Base-by-base conservation (phyloP, 2,888 invertebrate genomes). In the Synanthedon vespiformis region DNA sequence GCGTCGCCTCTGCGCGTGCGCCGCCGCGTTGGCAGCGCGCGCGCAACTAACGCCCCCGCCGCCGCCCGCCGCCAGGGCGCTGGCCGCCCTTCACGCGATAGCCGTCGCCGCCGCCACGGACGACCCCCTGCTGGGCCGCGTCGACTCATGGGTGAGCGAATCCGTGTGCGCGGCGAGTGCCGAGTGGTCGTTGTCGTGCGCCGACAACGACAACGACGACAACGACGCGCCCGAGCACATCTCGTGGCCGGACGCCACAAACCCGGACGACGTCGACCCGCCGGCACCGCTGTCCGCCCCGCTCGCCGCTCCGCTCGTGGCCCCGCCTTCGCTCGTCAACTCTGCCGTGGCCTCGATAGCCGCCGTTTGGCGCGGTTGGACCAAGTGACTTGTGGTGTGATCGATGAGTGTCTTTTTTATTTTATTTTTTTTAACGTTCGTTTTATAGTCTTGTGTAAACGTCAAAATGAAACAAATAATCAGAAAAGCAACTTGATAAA, bases 321-420 rank as follows among this genome's bases (percentile, higher is more conserved):
- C 59, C 89, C 91, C 79, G 89, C 92, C 59, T 92, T 92, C 94
- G 52, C 88, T 95, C 18, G 91, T 95, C 64, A 92, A 93, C 54
- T 94, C 95, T 64, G 94, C 95, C 27, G 94, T 94, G 52, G 94
- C 94, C 54, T 93, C 94, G 58, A 88, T 96, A 60, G 93, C 92
- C 49, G 95, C 95, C 54, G 89, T 95, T 67, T 94, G 94, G 91
- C 90, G 93, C 61, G 93, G 92, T 8, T 92, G 92, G 89, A 91
- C 91, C 69, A 89, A 90, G 70, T 90, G 85, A 86, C 56, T 14
- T 11, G 40, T 40, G 18, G 2, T 34, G 34, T 49, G 44, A 6
- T 0, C n/a, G 44, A n/a, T n/a, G 10, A 10, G 34, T 34, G 34
- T 34, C 10, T 34, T 34, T 34, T 34, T 34, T n/a, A n/a, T n/a